phyloP scores from a whole-genome alignment of 2,113 vertebrate genomes.

The Lutjanus erythropterus region DNA sequence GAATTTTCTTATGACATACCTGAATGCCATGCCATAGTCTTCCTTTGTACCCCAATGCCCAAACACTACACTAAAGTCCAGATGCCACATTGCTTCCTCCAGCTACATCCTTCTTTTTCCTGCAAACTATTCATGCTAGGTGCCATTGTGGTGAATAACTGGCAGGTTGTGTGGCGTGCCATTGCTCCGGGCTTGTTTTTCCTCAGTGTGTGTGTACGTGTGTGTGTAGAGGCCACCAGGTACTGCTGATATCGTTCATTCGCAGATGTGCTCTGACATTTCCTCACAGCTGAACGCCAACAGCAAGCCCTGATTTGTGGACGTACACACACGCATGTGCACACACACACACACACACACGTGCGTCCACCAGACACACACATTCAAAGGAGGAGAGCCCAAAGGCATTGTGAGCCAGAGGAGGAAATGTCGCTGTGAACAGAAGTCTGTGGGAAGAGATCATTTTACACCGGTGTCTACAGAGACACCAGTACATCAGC shows the following conservation, averaged over 20 bases:
- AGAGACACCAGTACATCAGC: constrained; percentile 58
- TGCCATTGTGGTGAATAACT: constrained; percentile 56
- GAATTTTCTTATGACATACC: background rate
- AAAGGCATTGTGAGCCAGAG: constrained; percentile 73
- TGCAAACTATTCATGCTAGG: constrained; percentile 38
- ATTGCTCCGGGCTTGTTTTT: constrained; percentile 53
- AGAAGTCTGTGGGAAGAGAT: constrained; percentile 70
- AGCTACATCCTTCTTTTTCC: constrained; percentile 15
- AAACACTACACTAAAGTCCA: constrained; percentile 6
- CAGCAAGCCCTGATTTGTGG: constrained; percentile 59
- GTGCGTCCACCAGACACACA: constrained; percentile 36
- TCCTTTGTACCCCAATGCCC: constrained; percentile 9
- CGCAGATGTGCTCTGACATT: constrained; percentile 86
- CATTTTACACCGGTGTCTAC: constrained; percentile 73
- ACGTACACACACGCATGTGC: constrained; percentile 28
- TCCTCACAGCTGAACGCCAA: constrained; percentile 63
- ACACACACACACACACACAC: constrained; percentile 8
- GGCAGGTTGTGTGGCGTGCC: constrained; percentile 51
- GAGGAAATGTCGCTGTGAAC: constrained; percentile 81
- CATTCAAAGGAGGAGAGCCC: constrained; percentile 60
- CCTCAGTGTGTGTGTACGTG: constrained; percentile 45
- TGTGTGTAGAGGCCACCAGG: constrained; percentile 61
- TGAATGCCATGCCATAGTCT: background rate
- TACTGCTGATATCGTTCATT: constrained; percentile 81
- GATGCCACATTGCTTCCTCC: constrained; percentile 36